Evolutionary conservation across 2,113 vertebrate species (phyloP).

Genomic region (Zapus hudsonius): DNA sequence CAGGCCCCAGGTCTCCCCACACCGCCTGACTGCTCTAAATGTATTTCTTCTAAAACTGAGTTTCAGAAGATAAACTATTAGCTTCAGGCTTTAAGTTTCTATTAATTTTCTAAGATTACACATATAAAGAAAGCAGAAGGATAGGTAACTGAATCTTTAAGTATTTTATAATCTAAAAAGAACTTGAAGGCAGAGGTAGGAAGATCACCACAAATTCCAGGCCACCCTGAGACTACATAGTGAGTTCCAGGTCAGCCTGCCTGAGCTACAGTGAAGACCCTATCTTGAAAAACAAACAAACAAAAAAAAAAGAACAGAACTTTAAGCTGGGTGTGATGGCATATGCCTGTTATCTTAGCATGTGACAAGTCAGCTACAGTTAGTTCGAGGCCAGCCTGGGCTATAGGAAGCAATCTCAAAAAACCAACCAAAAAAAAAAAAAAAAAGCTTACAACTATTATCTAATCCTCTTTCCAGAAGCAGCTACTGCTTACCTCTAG

Average conservation of each 20-base stretch:
- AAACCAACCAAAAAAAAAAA: not conserved
- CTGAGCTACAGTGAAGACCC: too few relatives aligned
- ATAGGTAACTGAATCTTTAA: constrained; percentile 3
- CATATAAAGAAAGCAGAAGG: not conserved
- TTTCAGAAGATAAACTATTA: constrained; percentile 33
- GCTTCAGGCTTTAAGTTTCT: constrained; percentile 18
- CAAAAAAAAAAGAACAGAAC: too few relatives aligned
- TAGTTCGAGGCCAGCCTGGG: not conserved
- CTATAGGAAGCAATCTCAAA: not conserved
- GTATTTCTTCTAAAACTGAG: not conserved
- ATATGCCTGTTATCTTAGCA: not conserved
- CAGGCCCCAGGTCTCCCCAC: not conserved
- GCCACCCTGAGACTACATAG: too few relatives aligned
- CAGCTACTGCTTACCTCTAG: not conserved
- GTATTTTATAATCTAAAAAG: constrained; percentile 39
- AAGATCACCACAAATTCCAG: too few relatives aligned
- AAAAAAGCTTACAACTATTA: not conserved
- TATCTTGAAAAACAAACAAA: too few relatives aligned
- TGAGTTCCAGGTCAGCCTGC: too few relatives aligned
- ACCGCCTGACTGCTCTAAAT: not conserved
- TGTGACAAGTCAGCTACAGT: not conserved
- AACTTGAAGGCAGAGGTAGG: too few relatives aligned
- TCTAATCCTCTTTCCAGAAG: not conserved
- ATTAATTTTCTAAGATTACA: constrained; percentile 13
- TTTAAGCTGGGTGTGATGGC: not conserved